These are phyloP conservation scores for Drosophila pseudoananassae DNA, from an alignment of 1,140 invertebrate genomes.

Conservation along the genomic window DNA sequence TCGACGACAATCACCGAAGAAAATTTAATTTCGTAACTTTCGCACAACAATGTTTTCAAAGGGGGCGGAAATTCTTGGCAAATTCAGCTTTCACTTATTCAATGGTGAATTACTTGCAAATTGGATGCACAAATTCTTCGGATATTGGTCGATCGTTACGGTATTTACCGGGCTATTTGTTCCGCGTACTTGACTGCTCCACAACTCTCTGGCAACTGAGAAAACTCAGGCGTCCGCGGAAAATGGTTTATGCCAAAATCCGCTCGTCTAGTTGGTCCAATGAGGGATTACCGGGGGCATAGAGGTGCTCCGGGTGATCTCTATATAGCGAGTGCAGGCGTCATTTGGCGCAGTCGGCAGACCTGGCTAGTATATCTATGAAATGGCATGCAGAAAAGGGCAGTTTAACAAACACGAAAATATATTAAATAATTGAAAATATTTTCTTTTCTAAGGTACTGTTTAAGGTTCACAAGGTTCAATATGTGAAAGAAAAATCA, in stretches of 20 bases:
- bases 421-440: not conserved
- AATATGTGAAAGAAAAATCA: too few species aligned
- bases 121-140: constrained; percentile 28
- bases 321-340: constrained; percentile 36
- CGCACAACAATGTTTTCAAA: not conserved
- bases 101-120: constrained; percentile 23
- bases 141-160: not conserved
- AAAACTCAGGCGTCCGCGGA: constrained; percentile 74
- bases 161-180: constrained; percentile 25
- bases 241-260: constrained; percentile 74
- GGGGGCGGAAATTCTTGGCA: constrained; percentile 31
- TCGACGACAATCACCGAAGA: constrained; percentile 20
- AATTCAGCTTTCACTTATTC: constrained; percentile 54
- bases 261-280: constrained; percentile 38
- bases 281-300: constrained; percentile 22
- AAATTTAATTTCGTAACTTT: constrained; percentile 63
- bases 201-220: constrained; percentile 69
- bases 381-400: constrained; percentile 6
- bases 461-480: too few species aligned
- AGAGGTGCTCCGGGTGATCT: constrained; percentile 18
- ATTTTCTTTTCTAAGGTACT: too few species aligned
- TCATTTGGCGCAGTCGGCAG: constrained; percentile 63
- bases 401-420: not conserved
- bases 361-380: constrained; percentile 44
- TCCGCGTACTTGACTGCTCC: constrained; percentile 70